Evolutionary conservation across 1,140 invertebrate species (phyloP).

Genomic region (Sarcophaga peregrina): DNA sequence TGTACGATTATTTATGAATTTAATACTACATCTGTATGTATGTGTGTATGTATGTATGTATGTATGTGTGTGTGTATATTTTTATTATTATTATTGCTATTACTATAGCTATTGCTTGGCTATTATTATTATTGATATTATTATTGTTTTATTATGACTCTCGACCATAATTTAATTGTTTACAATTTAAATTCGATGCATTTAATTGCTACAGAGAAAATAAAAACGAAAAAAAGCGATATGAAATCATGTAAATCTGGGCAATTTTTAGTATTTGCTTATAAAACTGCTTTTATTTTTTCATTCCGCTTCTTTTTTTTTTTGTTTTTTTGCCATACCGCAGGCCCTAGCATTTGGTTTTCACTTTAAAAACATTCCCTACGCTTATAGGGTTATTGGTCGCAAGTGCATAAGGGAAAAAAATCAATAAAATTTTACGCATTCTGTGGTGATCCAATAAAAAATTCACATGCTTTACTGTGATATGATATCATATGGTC

Average conservation of each 20-base stretch:
- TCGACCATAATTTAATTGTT: slow-evolving; percentile 21
- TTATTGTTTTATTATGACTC: slow-evolving; percentile 8
- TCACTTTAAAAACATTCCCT: too few relatives aligned
- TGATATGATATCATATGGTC: too few relatives aligned
- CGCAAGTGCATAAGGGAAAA: too few relatives aligned
- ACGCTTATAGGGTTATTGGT: too few relatives aligned
- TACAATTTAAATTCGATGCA: slow-evolving; percentile 10
- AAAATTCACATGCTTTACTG: too few relatives aligned
- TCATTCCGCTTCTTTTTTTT: too few relatives aligned
- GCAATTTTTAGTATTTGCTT: neutral
- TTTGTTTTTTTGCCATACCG: too few relatives aligned
- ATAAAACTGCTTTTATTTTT: too few relatives aligned
- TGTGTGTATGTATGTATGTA: neutral
- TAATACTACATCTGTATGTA: neutral
- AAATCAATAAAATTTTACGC: too few relatives aligned
- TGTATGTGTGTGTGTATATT: neutral
- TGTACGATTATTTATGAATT: neutral
- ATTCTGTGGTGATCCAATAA: too few relatives aligned
- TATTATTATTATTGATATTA: neutral
- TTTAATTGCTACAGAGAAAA: neutral
- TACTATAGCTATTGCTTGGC: neutral
- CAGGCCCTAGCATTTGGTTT: too few relatives aligned
- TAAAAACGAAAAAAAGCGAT: neutral
- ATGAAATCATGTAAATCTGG: neutral
- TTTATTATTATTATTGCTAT: neutral